Evolutionary conservation across 2,797 vertebrate species (phyloP).

Genomic region (Nyctibius grandis): DNA sequence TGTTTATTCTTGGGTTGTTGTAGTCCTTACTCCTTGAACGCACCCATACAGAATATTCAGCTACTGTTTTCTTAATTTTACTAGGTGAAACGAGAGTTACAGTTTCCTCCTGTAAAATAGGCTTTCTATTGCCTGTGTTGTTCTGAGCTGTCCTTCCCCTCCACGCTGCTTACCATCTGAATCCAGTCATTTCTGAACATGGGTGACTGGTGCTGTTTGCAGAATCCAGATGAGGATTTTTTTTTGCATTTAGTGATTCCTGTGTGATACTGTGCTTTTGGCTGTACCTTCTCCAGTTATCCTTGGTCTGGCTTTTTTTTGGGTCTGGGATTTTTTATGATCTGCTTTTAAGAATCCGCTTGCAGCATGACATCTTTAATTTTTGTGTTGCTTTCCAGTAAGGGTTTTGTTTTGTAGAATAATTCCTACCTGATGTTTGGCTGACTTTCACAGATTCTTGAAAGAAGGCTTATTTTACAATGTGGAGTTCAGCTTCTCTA

Average conservation of each 20-base stretch:
- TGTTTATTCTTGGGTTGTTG: background rate
- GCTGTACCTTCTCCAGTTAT: background rate
- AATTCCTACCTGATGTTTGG: background rate
- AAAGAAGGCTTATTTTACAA: background rate
- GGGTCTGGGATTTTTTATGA: background rate
- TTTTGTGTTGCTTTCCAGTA: background rate
- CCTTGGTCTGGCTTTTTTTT: background rate
- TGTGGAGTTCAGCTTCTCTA: background rate
- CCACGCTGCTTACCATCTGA: background rate
- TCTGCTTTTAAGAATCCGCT: background rate
- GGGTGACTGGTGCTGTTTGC: background rate
- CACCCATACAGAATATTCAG: background rate
- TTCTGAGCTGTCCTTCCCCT: background rate
- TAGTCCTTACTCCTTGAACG: background rate
- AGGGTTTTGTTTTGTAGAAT: constrained; percentile 7
- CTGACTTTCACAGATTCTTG: background rate
- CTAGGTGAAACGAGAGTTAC: background rate
- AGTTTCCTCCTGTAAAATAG: background rate
- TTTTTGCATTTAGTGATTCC: background rate
- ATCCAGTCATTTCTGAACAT: background rate
- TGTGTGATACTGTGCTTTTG: background rate
- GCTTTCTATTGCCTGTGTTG: background rate
- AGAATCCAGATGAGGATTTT: background rate
- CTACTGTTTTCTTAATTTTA: background rate
- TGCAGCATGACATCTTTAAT: background rate